A percentile compares a stretch with the other conserved stretches of the same genome.
These are phyloP conservation scores for Charina bottae DNA, from an alignment of 2,113 vertebrate genomes.

Conservation along the genomic window DNA sequence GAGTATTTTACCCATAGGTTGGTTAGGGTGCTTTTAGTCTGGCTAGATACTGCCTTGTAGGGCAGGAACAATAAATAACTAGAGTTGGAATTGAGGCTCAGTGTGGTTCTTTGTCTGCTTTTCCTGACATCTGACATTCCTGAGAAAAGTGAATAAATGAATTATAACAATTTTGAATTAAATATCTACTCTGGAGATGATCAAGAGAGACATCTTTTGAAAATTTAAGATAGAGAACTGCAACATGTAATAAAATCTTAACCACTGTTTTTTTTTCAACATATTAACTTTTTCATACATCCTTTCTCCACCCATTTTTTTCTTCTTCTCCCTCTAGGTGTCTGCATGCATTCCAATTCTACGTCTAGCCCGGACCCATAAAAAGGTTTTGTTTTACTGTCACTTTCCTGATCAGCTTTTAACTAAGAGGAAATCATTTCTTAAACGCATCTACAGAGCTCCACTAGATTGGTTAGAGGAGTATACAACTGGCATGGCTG, in stretches of 20 bases:
- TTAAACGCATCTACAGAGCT: constrained; percentile 86
- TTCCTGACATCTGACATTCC: not conserved
- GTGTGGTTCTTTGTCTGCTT: too few species aligned
- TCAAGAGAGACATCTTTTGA: not conserved
- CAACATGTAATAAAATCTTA: not conserved
- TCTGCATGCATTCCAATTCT: constrained; percentile 94
- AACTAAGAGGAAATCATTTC: constrained; percentile 81
- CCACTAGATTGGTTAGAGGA: constrained; percentile 94
- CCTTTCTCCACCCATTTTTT: not conserved
- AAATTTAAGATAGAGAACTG: not conserved
- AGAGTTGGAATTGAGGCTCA: too few species aligned
- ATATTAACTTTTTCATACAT: accelerated
- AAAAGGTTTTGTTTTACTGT: constrained; percentile 97
- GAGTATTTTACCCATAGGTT: too few species aligned
- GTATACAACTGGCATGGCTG: constrained; percentile 94
- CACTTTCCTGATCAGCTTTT: constrained; percentile 96
- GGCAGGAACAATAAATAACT: too few species aligned
- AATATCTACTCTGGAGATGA: not conserved
- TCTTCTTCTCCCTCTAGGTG: constrained; percentile 77
- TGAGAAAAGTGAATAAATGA: not conserved
- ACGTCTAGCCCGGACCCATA: constrained; percentile 83
- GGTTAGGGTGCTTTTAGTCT: too few species aligned
- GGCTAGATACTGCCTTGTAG: too few species aligned
- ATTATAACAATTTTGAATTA: not conserved
- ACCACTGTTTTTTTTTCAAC: accelerated